These are phyloP conservation scores for Tragelaphus scriptus DNA, from an alignment of 2,113 vertebrate species.

Conservation along the genomic window DNA sequence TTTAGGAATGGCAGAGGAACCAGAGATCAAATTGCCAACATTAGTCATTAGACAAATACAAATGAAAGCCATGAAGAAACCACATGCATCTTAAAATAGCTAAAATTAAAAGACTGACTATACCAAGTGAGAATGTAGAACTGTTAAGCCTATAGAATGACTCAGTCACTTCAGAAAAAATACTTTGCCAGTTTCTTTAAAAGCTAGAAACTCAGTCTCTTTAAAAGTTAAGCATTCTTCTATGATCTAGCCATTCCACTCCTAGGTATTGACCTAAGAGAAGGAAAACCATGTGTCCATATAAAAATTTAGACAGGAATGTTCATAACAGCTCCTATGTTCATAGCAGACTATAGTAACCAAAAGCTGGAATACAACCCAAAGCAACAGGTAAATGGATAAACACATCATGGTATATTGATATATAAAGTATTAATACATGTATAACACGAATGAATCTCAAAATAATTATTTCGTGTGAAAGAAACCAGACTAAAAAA, in stretches of 20 bases:
- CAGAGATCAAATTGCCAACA: too few relatives aligned
- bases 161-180: neutral
- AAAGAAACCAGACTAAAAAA: neutral
- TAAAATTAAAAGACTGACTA: constrained; percentile 7
- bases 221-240: neutral
- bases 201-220: neutral
- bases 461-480: constrained; percentile 26
- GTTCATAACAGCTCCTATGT: neutral
- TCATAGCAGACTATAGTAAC: neutral
- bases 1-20: too few relatives aligned
- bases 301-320: neutral
- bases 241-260: neutral
- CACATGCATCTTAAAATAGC: neutral
- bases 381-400: neutral
- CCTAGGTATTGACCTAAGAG: neutral
- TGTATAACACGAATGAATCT: neutral
- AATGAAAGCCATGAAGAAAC: neutral
- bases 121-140: neutral
- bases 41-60: neutral
- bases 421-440: neutral
- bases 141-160: neutral
- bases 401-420: neutral
- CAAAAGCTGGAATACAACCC: neutral
- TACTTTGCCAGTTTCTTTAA: neutral
- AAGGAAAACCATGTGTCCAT: neutral